These are phyloP conservation scores for Macrotis lagotis DNA, from an alignment of 2,113 vertebrate species.

Conservation along the genomic window DNA sequence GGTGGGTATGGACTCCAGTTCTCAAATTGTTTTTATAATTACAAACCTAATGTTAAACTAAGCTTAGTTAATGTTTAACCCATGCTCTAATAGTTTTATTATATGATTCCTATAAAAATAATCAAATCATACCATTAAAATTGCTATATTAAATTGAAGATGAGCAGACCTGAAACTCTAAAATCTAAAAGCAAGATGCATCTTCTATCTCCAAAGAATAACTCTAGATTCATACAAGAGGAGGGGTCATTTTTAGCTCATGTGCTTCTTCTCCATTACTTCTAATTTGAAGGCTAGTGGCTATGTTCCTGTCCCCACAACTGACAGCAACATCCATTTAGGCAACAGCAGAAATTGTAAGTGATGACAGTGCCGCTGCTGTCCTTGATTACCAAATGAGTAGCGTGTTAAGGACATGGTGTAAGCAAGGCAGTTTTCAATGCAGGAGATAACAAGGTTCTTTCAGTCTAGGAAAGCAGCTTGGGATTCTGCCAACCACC, in stretches of 20 bases:
- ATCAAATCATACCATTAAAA: background rate
- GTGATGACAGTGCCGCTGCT: fast-evolving
- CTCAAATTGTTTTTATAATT: background rate
- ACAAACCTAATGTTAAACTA: background rate
- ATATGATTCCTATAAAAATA: background rate
- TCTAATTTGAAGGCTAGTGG: background rate
- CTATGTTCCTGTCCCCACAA: background rate
- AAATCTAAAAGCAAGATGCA: background rate
- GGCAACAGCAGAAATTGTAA: background rate
- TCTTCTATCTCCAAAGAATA: background rate
- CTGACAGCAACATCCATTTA: background rate
- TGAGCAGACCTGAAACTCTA: constrained; percentile 1
- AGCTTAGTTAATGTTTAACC: background rate
- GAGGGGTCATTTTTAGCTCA: background rate
- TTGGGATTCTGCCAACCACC: background rate
- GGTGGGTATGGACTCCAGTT: background rate
- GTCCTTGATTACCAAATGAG: background rate
- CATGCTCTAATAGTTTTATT: background rate
- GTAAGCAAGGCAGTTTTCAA: background rate
- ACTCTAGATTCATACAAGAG: background rate
- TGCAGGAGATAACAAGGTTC: background rate
- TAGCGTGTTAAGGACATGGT: background rate
- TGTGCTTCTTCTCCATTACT: fast-evolving
- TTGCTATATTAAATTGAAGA: fast-evolving
- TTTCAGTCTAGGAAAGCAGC: background rate